These are phyloP conservation scores for Epinephelus malabaricus DNA, from an alignment of 2,797 vertebrate genomes.

Conservation along the genomic window DNA sequence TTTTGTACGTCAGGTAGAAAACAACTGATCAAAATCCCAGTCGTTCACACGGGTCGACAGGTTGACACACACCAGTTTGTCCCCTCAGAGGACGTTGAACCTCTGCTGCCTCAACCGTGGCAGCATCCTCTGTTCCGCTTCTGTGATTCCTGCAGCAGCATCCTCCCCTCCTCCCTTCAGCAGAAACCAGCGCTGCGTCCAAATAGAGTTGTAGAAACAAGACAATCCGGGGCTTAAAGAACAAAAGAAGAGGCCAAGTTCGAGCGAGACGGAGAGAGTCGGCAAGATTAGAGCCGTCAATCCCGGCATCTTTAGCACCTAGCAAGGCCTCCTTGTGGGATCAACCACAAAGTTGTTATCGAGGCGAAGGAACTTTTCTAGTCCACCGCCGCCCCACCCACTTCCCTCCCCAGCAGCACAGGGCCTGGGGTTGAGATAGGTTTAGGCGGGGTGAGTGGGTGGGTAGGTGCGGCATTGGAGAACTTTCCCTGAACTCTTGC, in stretches of 20 bases:
- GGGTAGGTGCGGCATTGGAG: conserved; percentile 60
- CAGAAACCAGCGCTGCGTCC: conserved; percentile 59
- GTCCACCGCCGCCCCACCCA: conserved; percentile 36
- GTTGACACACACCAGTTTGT: conserved; percentile 14
- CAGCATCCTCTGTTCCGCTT: conserved; percentile 25
- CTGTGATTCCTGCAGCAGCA: conserved; percentile 30
- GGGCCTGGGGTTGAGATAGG: conserved; percentile 52
- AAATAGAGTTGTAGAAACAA: conserved; percentile 83
- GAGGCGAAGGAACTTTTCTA: conserved; percentile 78
- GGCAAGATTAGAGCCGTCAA: conserved; percentile 83
- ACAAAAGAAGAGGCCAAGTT: conserved; percentile 82
- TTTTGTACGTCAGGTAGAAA: neutral
- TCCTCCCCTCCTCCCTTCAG: conserved; percentile 17
- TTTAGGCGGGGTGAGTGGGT: conserved; percentile 66
- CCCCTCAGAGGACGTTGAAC: conserved; percentile 12
- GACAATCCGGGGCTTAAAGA: conserved; percentile 82
- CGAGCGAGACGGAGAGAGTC: conserved; percentile 66
- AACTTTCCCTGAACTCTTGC: conserved; percentile 86
- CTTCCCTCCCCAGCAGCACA: conserved; percentile 45
- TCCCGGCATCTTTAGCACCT: conserved; percentile 70
- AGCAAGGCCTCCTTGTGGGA: conserved; percentile 74
- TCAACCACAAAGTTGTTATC: conserved; percentile 78
- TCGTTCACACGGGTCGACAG: conserved; percentile 7
- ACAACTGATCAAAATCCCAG: neutral
- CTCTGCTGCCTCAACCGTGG: conserved; percentile 13